A percentile compares a stretch with the other conserved stretches of the same genome.
Conservation (phyloP, 2,797 vertebrate genomes). For the Sylvia borin region DNA sequence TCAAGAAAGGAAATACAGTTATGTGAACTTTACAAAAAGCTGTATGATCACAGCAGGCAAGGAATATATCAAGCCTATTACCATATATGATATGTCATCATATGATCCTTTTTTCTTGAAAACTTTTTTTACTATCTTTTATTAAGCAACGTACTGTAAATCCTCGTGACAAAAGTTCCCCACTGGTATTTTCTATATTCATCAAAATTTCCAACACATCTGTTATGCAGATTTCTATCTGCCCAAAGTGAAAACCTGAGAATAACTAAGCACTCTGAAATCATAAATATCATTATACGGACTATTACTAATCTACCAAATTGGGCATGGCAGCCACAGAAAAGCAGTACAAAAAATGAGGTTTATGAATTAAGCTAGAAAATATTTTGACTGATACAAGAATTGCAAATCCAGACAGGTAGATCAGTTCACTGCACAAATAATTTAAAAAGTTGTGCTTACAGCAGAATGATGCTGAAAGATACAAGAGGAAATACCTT, state of each 20-base stretch:
- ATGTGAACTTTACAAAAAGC: neutral
- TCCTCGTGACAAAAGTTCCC: neutral
- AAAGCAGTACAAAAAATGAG: neutral
- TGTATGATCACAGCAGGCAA: neutral
- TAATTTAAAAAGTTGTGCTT: neutral
- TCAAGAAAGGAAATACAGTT: neutral
- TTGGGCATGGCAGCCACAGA: neutral
- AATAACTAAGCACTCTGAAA: neutral
- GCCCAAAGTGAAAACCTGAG: neutral
- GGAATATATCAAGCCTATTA: neutral
- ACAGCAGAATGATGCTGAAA: neutral
- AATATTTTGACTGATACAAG: neutral
- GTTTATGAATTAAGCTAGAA: neutral
- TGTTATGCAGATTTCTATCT: neutral
- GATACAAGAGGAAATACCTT: neutral
- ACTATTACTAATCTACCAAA: neutral
- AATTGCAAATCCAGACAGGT: neutral
- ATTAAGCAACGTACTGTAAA: neutral
- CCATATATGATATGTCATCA: neutral
- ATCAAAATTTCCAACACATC: neutral
- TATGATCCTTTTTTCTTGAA: neutral
- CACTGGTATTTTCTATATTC: neutral
- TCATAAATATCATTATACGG: neutral
- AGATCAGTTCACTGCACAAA: neutral
- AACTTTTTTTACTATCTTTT: neutral